Percentiles rank a stretch among this genome's conserved stretches.
Conservation (phyloP, 1,140 invertebrate genomes). For the Trichoplusia ni region DNA sequence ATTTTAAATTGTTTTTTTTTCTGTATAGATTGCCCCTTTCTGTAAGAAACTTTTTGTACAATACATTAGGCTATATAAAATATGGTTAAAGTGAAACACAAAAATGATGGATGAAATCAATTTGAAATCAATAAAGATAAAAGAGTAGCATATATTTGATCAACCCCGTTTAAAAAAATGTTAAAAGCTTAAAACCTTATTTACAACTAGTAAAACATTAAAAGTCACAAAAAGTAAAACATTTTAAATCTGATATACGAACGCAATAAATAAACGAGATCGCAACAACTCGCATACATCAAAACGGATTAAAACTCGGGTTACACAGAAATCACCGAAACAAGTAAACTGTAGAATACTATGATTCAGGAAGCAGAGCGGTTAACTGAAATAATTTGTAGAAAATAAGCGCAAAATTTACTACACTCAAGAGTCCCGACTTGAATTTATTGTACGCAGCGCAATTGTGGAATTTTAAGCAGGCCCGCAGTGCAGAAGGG, state of each 20-base stretch:
- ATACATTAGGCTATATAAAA: too few relatives aligned
- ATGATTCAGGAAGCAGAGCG: conserved; percentile 23
- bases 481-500: conserved; percentile 34
- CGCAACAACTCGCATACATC: conserved; percentile 16
- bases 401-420: conserved; percentile 62
- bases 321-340: conserved; percentile 10
- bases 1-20: too few relatives aligned
- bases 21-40: too few relatives aligned
- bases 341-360: conserved; percentile 17
- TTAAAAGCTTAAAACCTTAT: too few relatives aligned
- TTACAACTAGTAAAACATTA: too few relatives aligned
- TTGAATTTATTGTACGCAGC: conserved; percentile 65
- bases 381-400: conserved; percentile 54
- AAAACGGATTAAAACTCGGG: conserved; percentile 12
- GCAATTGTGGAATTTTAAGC: conserved; percentile 62
- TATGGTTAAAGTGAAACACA: too few relatives aligned
- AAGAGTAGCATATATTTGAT: too few relatives aligned
- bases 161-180: too few relatives aligned
- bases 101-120: too few relatives aligned
- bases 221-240: not conserved
- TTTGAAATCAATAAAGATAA: too few relatives aligned
- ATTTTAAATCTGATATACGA: not conserved
- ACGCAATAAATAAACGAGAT: not conserved
- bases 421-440: conserved; percentile 46
- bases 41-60: too few relatives aligned